Conservation (phyloP, 2,888 invertebrate genomes). For the Eristalis tenax region DNA sequence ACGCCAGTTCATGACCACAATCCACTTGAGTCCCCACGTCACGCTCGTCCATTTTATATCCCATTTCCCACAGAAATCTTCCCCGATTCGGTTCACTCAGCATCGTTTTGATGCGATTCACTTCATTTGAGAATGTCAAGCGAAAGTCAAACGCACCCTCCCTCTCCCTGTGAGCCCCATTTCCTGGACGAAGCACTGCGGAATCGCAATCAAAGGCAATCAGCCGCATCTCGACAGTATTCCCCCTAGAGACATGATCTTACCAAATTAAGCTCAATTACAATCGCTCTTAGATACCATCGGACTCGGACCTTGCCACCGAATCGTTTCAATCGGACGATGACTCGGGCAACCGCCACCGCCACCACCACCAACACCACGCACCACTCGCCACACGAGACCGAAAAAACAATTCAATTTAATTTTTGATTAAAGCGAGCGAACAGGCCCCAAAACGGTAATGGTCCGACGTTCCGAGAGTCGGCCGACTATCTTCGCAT, state of each 20-base stretch:
- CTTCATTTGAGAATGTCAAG: background rate
- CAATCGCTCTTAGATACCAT: background rate
- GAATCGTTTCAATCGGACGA: slow-evolving; percentile 9
- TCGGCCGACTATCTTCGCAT: background rate
- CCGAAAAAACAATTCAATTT: slow-evolving; percentile 56
- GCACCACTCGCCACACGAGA: background rate
- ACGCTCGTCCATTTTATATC: background rate
- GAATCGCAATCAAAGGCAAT: slow-evolving; percentile 16
- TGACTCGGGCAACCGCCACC: background rate
- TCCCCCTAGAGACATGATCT: background rate
- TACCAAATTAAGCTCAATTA: slow-evolving; percentile 28
- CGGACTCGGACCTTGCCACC: background rate
- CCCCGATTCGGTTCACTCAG: too few species aligned
- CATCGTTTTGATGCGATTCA: background rate
- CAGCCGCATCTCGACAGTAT: background rate
- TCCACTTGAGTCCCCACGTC: too few species aligned
- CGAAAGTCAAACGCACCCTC: background rate
- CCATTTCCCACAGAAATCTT: background rate
- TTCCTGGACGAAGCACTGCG: background rate
- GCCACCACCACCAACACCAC: background rate
- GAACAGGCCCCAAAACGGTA: background rate
- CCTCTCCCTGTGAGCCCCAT: background rate
- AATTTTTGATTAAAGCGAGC: slow-evolving; percentile 63
- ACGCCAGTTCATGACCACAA: too few species aligned
- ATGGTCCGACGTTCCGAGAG: slow-evolving; percentile 9